phyloP scores from a whole-genome alignment of 2,888 invertebrate species.

The Pterostichus niger region DNA sequence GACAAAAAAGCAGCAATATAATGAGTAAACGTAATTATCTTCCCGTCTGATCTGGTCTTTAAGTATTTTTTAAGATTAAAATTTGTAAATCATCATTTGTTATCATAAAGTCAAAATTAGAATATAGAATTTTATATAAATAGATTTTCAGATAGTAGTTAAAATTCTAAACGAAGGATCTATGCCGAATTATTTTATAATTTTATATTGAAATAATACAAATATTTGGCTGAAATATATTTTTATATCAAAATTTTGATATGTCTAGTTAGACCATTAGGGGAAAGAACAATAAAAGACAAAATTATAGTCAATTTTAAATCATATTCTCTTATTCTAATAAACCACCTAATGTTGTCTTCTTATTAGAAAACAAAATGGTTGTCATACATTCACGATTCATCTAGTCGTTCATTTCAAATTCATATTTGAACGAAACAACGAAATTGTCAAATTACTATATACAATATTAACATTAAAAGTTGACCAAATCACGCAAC shows the following conservation, averaged over 20 bases:
- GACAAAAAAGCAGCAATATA: no score
- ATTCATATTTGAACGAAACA: neutral
- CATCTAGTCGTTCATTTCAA: no score
- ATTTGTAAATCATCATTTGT: no score
- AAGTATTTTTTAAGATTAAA: no score
- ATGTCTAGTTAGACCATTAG: neutral
- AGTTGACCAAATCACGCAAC: neutral
- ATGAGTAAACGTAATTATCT: no score
- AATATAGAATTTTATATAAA: no score
- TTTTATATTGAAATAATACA: neutral
- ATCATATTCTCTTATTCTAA: neutral
- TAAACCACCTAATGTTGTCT: constrained; percentile 27
- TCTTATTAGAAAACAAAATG: neutral
- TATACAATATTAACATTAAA: neutral
- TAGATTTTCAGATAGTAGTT: neutral
- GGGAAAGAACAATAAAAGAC: no score
- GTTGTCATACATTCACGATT: neutral
- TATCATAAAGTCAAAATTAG: no score
- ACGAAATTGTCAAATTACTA: constrained; percentile 6
- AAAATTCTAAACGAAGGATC: constrained; percentile 9
- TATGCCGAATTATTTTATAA: constrained; percentile 37
- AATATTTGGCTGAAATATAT: constrained; percentile 27
- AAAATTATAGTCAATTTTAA: neutral
- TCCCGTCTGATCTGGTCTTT: no score
- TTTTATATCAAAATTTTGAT: constrained; percentile 46